Evolutionary conservation across 2,888 invertebrate species (phyloP).

Genomic region (Phania funesta): DNA sequence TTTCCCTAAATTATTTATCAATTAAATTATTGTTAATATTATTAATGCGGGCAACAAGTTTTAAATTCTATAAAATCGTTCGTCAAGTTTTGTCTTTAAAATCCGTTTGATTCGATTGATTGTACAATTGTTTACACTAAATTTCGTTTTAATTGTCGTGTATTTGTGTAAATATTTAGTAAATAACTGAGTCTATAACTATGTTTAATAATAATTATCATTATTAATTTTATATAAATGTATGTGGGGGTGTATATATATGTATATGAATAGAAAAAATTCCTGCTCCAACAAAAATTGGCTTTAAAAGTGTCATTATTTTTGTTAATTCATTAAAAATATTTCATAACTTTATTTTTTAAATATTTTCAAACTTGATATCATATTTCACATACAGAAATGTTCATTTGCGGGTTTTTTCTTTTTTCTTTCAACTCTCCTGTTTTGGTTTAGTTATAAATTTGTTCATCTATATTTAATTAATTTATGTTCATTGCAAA

Average conservation of each 20-base stretch:
- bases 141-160: constrained; percentile 8
- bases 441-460: constrained; percentile 36
- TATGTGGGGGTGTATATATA: constrained; percentile 24
- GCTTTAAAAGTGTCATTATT: constrained; percentile 37
- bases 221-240: background rate
- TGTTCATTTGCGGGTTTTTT: background rate
- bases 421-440: background rate
- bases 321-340: constrained; percentile 42
- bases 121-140: constrained; percentile 50
- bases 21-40: constrained; percentile 13
- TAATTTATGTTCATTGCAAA: constrained; percentile 51
- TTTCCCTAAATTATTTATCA: constrained; percentile 1
- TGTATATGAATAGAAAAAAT: constrained; percentile 21
- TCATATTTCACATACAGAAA: background rate
- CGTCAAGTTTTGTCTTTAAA: background rate
- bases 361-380: background rate
- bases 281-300: constrained; percentile 52
- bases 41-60: constrained; percentile 50
- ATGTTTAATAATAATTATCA: constrained; percentile 3
- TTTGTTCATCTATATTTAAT: constrained; percentile 47
- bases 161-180: constrained; percentile 27
- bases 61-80: constrained; percentile 42
- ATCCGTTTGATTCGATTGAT: constrained; percentile 1
- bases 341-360: constrained; percentile 19
- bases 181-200: constrained; percentile 34